phyloP scores from a whole-genome alignment of 2,113 vertebrate species.

The Orycteropus afer region DNA sequence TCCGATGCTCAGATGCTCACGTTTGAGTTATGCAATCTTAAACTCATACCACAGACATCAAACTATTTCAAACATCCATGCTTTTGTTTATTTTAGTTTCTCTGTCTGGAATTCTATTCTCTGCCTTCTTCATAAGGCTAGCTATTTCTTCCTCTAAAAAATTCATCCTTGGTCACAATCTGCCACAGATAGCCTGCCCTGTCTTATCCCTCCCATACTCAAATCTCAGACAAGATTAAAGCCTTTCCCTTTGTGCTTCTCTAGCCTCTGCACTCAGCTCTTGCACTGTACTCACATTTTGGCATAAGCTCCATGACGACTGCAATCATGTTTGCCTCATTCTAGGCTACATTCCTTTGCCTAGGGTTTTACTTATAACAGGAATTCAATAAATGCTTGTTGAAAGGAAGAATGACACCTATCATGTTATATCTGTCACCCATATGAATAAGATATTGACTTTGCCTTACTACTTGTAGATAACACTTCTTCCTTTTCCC shows the following conservation, averaged over 20 bases:
- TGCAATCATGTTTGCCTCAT: background rate
- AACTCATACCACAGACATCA: background rate
- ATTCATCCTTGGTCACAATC: background rate
- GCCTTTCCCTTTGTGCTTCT: background rate
- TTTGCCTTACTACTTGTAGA: background rate
- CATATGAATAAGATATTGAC: background rate
- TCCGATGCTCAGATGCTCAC: background rate
- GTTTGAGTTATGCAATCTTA: background rate
- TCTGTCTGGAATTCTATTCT: background rate
- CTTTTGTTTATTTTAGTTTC: background rate
- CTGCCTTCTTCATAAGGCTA: background rate
- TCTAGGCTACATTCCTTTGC: background rate
- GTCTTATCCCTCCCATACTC: background rate
- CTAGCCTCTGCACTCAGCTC: background rate
- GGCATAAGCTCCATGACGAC: background rate
- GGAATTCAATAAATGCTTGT: background rate
- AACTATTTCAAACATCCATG: background rate
- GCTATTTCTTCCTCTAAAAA: background rate
- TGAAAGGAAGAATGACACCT: background rate
- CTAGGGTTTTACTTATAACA: background rate
- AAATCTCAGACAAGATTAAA: background rate
- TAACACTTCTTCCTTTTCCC: background rate
- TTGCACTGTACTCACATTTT: background rate
- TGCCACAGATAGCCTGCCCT: background rate
- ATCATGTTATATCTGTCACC: background rate